Evolutionary conservation across 1,140 invertebrate species (phyloP).

Genomic region (Bombus soroeensis): DNA sequence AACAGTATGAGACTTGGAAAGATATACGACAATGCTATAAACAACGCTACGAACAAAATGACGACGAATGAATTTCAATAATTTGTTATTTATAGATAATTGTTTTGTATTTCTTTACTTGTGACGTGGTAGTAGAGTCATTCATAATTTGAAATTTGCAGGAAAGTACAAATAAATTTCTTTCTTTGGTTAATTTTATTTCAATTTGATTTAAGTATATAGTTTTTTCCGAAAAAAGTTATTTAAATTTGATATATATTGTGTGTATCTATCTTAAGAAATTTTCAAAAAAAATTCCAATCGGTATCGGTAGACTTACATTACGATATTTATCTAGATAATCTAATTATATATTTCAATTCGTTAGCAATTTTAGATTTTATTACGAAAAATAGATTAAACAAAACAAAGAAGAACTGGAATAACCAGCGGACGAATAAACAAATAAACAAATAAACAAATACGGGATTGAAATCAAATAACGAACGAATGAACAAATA

Average conservation of each 20-base stretch:
- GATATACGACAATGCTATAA: not conserved
- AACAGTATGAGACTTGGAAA: constrained; percentile 59
- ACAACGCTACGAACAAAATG: not conserved
- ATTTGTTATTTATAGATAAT: not conserved
- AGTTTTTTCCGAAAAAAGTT: not conserved
- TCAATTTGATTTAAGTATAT: no score
- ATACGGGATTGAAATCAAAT: not conserved
- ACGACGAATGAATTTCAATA: not conserved
- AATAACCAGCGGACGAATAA: not conserved
- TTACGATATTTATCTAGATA: not conserved
- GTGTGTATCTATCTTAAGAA: not conserved
- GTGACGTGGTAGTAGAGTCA: not conserved
- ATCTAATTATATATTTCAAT: not conserved
- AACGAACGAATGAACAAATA: not conserved
- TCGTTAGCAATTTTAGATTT: not conserved
- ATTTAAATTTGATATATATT: no score
- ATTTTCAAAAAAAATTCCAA: not conserved
- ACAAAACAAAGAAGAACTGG: not conserved
- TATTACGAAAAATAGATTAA: not conserved
- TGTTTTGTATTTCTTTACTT: not conserved
- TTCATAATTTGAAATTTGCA: not conserved
- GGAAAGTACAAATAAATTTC: not conserved
- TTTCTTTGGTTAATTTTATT: not conserved
- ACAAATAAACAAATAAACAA: not conserved
- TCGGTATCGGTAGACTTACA: no score